Evolutionary conservation across 2,888 invertebrate species (phyloP).

Genomic region (Petrolisthes cinctipes): DNA sequence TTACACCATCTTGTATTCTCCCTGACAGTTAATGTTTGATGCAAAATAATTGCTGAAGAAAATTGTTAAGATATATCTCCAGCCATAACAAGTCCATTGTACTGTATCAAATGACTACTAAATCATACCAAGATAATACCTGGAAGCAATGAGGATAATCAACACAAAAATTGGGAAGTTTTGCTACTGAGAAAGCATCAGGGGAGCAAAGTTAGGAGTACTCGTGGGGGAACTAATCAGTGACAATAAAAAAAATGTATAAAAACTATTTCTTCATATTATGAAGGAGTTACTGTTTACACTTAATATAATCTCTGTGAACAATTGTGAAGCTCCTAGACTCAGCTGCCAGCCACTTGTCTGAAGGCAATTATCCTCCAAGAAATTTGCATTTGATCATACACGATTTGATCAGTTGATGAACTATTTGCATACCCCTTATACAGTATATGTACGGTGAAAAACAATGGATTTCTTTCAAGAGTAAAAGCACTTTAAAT

Average conservation of each 20-base stretch:
- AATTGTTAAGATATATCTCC: too few relatives aligned
- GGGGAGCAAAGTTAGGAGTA: slow-evolving; percentile 27
- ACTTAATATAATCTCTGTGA: slow-evolving; percentile 63
- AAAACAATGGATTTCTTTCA: not conserved
- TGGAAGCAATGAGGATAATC: too few relatives aligned
- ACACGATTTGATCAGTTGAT: slow-evolving; percentile 33
- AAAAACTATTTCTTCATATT: slow-evolving; percentile 59
- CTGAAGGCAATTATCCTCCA: slow-evolving; percentile 25
- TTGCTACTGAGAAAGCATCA: slow-evolving; percentile 4
- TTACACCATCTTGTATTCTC: slow-evolving; percentile 3
- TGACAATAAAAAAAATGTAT: slow-evolving; percentile 50
- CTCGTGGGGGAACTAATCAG: slow-evolving; percentile 43
- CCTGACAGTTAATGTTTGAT: not conserved
- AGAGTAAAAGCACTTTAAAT: too few relatives aligned
- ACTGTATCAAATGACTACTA: too few relatives aligned
- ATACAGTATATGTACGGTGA: not conserved
- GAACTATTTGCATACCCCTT: slow-evolving; percentile 20
- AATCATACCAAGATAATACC: too few relatives aligned
- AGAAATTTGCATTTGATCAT: slow-evolving; percentile 34
- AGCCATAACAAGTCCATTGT: too few relatives aligned
- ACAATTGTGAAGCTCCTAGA: slow-evolving; percentile 60
- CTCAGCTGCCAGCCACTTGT: slow-evolving; percentile 48
- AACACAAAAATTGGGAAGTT: not conserved
- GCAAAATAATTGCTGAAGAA: too few relatives aligned
- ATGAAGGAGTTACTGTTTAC: slow-evolving; percentile 61